Conservation (phyloP, 2,888 invertebrate genomes). For the Tetramorium bicarinatum region DNA sequence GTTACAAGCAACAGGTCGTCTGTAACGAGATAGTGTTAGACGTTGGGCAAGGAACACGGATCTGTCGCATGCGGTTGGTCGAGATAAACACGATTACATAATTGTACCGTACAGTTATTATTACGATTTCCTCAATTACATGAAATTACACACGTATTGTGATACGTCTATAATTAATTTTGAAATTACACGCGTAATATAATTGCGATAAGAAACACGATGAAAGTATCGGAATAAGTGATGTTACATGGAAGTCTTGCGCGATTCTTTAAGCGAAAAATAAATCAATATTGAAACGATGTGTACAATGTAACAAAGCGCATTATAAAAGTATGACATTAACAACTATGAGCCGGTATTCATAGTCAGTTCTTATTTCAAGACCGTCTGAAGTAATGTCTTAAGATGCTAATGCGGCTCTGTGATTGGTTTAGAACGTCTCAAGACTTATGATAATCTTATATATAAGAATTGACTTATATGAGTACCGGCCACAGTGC, state of each 20-base stretch:
- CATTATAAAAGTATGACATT: not conserved
- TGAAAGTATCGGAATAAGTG: not conserved
- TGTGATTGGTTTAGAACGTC: no score
- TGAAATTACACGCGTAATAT: not conserved
- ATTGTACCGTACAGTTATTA: conserved; percentile 18
- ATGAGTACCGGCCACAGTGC: no score
- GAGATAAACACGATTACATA: conserved; percentile 1
- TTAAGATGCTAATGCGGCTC: no score
- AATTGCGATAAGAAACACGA: not conserved
- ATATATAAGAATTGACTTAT: no score
- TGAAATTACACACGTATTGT: not conserved
- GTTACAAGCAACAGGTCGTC: conserved; percentile 51
- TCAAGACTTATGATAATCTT: no score
- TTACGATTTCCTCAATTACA: not conserved
- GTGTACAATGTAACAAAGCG: not conserved
- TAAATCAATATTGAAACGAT: conserved; percentile 11
- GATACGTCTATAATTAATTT: not conserved
- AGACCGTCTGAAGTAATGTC: no score
- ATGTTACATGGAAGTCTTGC: not conserved
- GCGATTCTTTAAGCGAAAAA: not conserved
- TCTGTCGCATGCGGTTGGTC: not conserved
- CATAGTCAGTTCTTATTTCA: no score
- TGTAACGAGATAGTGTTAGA: conserved; percentile 29
- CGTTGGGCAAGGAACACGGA: conserved; percentile 11
- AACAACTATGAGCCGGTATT: not conserved